Percentiles rank a stretch among this genome's conserved stretches.
phyloP scores from a whole-genome alignment of 2,888 invertebrate species.

The Margaritifera margaritifera region DNA sequence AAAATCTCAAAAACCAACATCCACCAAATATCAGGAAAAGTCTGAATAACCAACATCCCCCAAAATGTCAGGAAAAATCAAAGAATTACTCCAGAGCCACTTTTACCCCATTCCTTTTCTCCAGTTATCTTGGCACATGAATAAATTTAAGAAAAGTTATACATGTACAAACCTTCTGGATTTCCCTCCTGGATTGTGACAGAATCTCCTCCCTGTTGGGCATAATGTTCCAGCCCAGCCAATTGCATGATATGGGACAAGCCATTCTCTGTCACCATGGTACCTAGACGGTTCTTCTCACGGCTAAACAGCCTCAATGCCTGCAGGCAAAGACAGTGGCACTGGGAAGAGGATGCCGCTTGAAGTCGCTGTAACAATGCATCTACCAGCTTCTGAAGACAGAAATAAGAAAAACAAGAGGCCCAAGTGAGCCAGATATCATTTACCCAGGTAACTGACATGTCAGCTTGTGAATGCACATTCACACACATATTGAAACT shows the following conservation, averaged over 20 bases:
- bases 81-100: no score
- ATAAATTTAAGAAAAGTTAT: no score
- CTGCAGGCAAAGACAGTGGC: slow-evolving; percentile 57
- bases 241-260: slow-evolving; percentile 60
- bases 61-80: no score
- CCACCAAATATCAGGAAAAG: no score
- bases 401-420: slow-evolving; percentile 2
- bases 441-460: no score
- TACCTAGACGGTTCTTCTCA: slow-evolving; percentile 65
- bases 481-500: no score
- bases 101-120: no score
- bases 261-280: slow-evolving; percentile 57
- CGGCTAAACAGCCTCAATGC: slow-evolving; percentile 67
- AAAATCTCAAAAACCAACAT: no score
- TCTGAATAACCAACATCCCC: no score
- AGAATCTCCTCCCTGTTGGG: slow-evolving; percentile 53
- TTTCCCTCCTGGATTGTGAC: slow-evolving; percentile 59
- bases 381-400: slow-evolving; percentile 56
- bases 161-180: slow-evolving; percentile 46
- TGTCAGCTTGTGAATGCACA: no score
- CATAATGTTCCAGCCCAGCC: slow-evolving; percentile 64
- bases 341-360: slow-evolving; percentile 43
- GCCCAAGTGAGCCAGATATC: no score
- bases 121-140: no score
- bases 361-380: slow-evolving; percentile 47